Evolutionary conservation across 2,113 vertebrate genomes (phyloP), one percentile per base, ranked within the genome.

Genomic region (Sinocyclocheilus grahami): DNA sequence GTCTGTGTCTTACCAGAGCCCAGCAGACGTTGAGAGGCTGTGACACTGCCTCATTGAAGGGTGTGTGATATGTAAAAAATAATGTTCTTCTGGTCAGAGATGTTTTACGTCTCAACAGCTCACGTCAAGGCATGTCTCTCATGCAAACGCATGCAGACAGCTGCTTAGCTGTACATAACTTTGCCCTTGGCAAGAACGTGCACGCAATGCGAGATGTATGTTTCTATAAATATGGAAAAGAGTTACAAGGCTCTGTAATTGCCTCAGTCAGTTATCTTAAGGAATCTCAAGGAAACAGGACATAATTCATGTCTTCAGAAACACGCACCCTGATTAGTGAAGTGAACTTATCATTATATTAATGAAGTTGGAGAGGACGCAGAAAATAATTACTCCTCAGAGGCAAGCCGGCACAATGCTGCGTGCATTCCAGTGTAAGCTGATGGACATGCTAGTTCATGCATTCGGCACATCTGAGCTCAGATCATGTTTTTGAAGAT

Each of bases 391-490:
- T 69, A 67, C 62, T 30, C 51, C 27, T 63, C 51, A 72, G 76
- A 85, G 74, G 72, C 60, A 87, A 85, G 83, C 72, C 30, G 20
- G 74, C 58, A 18, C 51, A 87, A 60, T 75, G 18, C 81, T 71
- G 78, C 46, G 62, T 78, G 48, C 86, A 89, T 89, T 89, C 88
- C 88, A 55, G 82, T 89, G 83, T 65, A 86, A 88, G 65, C 63
- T 55, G 18, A 33, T 30, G 27, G 51, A 67, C 88, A 85, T 87
- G 88, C 72, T 55, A 53, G 77, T 63, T 87, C 86, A 77, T 89
- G 88, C 58, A 37, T 39, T 20, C 48, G 33, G 65, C 20, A 58
- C 13, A 80, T 75, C 27, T 86, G 24, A 84, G 69, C 27, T 81
- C 18, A 81, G 9, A 78, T 9, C 11, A 39, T 48, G n/a, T 65